phyloP scores from a whole-genome alignment of 2,888 invertebrate genomes.

The Thymelicus sylvestris region DNA sequence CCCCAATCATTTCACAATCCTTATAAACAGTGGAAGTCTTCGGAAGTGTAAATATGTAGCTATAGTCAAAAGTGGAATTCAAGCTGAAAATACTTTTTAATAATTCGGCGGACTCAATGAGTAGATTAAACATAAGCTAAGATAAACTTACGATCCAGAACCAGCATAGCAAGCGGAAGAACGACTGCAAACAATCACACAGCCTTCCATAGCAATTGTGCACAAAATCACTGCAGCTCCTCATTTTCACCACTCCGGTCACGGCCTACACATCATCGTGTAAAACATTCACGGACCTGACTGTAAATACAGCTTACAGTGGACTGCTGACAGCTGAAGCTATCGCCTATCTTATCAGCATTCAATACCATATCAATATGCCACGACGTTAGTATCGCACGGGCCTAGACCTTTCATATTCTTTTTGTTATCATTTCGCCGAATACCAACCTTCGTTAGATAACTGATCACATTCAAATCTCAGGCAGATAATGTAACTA shows the following conservation, averaged over 20 bases:
- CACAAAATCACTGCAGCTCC: slow-evolving; percentile 53
- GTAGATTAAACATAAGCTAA: too few relatives aligned
- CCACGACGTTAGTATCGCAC: slow-evolving; percentile 40
- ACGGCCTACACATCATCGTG: slow-evolving; percentile 23
- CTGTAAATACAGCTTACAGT: slow-evolving; percentile 50
- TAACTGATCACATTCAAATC: neutral
- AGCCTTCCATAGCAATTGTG: slow-evolving; percentile 54
- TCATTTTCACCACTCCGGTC: slow-evolving; percentile 53
- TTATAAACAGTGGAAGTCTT: too few relatives aligned
- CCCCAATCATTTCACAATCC: neutral
- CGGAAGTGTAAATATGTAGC: too few relatives aligned
- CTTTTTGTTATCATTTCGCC: slow-evolving; percentile 26
- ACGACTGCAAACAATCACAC: slow-evolving; percentile 53
- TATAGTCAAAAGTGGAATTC: too few relatives aligned
- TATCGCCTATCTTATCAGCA: slow-evolving; percentile 66
- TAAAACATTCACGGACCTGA: slow-evolving; percentile 49
- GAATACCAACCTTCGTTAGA: slow-evolving; percentile 15
- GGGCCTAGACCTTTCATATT: slow-evolving; percentile 50
- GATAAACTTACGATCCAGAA: slow-evolving; percentile 62
- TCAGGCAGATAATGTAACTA: neutral
- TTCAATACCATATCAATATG: slow-evolving; percentile 72
- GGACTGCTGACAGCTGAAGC: slow-evolving; percentile 55
- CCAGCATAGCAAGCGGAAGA: slow-evolving; percentile 52
- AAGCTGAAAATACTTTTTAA: too few relatives aligned
- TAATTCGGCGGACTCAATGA: too few relatives aligned